Percentiles rank a stretch among this genome's conserved stretches.
Conservation (phyloP, 2,797 vertebrate genomes). For the Naso thynnoides region DNA sequence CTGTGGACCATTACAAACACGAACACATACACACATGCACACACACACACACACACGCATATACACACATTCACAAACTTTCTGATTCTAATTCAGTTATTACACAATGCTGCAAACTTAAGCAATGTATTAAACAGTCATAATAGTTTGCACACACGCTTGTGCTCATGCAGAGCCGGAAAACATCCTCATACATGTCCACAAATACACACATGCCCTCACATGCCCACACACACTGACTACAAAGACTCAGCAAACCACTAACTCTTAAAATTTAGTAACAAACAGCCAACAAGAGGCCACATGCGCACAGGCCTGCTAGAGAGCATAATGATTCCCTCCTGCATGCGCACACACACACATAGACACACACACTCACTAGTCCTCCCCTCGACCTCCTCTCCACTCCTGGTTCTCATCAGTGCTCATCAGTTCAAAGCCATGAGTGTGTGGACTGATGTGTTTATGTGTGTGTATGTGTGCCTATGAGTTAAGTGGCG, state of each 20-base stretch:
- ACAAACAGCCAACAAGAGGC: constrained; percentile 58
- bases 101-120: constrained; percentile 47
- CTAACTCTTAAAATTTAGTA: constrained; percentile 49
- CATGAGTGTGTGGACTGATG: constrained; percentile 62
- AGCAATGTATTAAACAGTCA: constrained; percentile 49
- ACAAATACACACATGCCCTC: constrained; percentile 15
- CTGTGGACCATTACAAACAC: constrained; percentile 59
- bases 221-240: constrained; percentile 9
- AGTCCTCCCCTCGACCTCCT: constrained; percentile 64
- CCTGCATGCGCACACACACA: constrained; percentile 18
- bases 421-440: constrained; percentile 83
- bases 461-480: constrained; percentile 61
- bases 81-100: constrained; percentile 54
- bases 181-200: constrained; percentile 2
- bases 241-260: constrained; percentile 47
- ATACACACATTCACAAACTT: constrained; percentile 2
- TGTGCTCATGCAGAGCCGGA: constrained; percentile 7
- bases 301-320: constrained; percentile 45
- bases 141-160: constrained; percentile 42
- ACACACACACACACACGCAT: constrained; percentile 31
- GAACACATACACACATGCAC: constrained; percentile 31
- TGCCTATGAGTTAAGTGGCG: constrained; percentile 78
- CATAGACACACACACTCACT: constrained; percentile 21
- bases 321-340: constrained; percentile 53
- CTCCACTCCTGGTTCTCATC: constrained; percentile 82